Percentiles rank a stretch among this genome's conserved stretches.
phyloP scores from a whole-genome alignment of 2,113 vertebrate genomes.

The Catharus bicknelli region DNA sequence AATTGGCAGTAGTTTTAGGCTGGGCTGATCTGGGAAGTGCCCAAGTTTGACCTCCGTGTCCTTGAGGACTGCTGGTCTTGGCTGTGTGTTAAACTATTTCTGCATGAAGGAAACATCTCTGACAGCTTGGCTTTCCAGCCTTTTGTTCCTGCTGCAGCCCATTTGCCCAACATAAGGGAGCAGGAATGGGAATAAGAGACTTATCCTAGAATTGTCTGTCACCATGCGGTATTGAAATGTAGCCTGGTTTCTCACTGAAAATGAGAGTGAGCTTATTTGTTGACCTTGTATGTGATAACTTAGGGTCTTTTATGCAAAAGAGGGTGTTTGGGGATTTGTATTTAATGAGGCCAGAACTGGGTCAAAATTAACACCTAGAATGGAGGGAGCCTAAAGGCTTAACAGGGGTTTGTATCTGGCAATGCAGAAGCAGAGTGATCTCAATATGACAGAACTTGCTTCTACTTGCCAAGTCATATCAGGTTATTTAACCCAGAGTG shows the following conservation, averaged over 20 bases:
- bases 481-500: neutral
- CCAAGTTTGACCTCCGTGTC: neutral
- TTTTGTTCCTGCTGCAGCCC: neutral
- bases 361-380: conserved; percentile 15
- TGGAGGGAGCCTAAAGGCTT: neutral
- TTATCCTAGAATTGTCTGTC: neutral
- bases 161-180: neutral
- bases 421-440: neutral
- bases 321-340: neutral
- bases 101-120: neutral
- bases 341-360: neutral
- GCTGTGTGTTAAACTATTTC: neutral
- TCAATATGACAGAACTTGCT: neutral
- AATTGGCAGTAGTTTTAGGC: neutral
- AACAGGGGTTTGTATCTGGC: neutral
- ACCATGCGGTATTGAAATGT: fast-evolving
- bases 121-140: neutral
- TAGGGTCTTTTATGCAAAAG: neutral
- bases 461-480: neutral
- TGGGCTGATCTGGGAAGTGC: neutral
- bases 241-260: neutral
- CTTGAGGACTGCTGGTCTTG: neutral
- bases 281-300: neutral
- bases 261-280: neutral
- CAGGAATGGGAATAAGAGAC: neutral